Percentiles rank a stretch among this genome's conserved stretches.
Conservation (phyloP, 2,113 vertebrate genomes). For the Ptyas mucosa region DNA sequence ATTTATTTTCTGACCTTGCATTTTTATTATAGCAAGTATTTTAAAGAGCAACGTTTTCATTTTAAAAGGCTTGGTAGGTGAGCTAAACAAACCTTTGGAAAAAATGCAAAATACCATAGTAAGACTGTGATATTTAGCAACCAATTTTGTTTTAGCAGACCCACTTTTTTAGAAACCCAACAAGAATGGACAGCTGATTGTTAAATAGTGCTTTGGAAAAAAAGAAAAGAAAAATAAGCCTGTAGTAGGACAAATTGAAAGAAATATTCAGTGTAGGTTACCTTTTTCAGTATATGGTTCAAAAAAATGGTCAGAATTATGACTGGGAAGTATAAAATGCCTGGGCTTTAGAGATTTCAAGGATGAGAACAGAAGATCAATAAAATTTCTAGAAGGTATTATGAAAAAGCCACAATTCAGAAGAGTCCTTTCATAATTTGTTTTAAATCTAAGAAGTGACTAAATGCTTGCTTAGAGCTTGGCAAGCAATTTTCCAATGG, state of each 20-base stretch:
- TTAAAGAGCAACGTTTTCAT: constrained; percentile 65
- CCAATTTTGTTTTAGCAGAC: constrained; percentile 22
- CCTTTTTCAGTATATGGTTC: constrained; percentile 18
- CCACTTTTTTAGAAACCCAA: constrained; percentile 39
- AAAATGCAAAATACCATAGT: neutral
- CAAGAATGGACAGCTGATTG: constrained; percentile 27
- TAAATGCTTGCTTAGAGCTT: constrained; percentile 8
- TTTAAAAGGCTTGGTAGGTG: constrained; percentile 44
- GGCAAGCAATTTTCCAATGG: constrained; percentile 9
- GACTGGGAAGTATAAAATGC: neutral
- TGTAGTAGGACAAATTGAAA: constrained; percentile 18
- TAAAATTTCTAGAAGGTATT: neutral
- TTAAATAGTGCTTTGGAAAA: constrained; percentile 23
- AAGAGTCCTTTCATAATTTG: neutral
- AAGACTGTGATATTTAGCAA: neutral
- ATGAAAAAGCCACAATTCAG: neutral
- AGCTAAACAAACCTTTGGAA: neutral
- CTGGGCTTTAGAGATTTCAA: neutral
- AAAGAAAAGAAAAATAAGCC: neutral
- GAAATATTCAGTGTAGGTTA: constrained; percentile 9
- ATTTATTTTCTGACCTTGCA: constrained; percentile 32
- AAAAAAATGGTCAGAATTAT: constrained; percentile 5
- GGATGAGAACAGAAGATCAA: constrained; percentile 9
- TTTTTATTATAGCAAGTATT: constrained; percentile 49
- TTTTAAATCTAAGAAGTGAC: neutral